These are phyloP conservation scores for Nothobranchius furzeri DNA, from an alignment of 2,113 vertebrate genomes.

Conservation along the genomic window DNA sequence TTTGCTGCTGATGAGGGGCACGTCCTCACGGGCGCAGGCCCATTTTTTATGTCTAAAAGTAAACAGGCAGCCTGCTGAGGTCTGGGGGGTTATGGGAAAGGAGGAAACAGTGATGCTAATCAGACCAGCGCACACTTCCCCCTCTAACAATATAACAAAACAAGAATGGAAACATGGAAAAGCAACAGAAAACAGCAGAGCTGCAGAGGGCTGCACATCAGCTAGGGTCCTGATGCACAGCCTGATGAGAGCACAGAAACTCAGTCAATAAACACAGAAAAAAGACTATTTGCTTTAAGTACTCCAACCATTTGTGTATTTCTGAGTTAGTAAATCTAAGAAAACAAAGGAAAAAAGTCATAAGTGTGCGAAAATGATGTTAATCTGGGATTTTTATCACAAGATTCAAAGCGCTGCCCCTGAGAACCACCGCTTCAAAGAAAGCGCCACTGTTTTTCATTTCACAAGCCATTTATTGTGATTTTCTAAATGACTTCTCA, in stretches of 20 bases:
- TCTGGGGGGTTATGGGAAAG: conserved; percentile 99
- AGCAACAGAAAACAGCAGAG: conserved; percentile 65
- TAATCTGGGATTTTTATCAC: conserved; percentile 9
- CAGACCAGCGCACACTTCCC: conserved; percentile 97
- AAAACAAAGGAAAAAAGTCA: not conserved
- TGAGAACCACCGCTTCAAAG: conserved; percentile 6
- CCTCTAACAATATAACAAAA: conserved; percentile 82
- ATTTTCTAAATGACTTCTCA: not conserved
- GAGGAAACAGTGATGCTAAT: conserved; percentile 99
- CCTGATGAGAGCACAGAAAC: conserved; percentile 27
- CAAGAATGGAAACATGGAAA: conserved; percentile 70
- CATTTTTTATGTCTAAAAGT: conserved; percentile 99
- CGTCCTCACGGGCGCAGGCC: conserved; percentile 86
- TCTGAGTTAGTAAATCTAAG: not conserved
- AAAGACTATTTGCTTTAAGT: conserved; percentile 2
- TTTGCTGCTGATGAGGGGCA: conserved; percentile 74
- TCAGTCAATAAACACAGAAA: conserved; percentile 39
- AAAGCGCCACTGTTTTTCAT: too few relatives aligned
- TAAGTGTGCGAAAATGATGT: conserved; percentile 12
- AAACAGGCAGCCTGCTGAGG: conserved; percentile 97
- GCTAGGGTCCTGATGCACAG: conserved; percentile 19
- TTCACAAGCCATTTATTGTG: not conserved
- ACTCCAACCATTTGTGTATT: conserved; percentile 3
- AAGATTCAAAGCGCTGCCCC: conserved; percentile 2
- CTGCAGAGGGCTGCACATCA: conserved; percentile 41